A percentile compares a stretch with the other conserved stretches of the same genome.
phyloP scores from a whole-genome alignment of 2,797 vertebrate genomes.

The Rhinophrynus dorsalis region DNA sequence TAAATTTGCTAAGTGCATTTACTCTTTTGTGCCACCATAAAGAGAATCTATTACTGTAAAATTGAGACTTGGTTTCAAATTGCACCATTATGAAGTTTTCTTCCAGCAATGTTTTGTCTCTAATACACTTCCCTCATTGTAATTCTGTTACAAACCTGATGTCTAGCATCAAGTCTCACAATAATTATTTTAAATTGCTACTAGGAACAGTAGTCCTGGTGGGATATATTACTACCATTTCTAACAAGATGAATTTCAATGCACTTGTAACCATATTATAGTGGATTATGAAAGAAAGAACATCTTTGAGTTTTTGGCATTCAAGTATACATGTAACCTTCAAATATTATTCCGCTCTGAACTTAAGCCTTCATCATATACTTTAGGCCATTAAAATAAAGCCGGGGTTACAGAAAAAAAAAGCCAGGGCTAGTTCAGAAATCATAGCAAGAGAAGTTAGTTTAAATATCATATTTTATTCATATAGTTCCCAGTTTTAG shows the following conservation, averaged over 20 bases:
- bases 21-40: slow-evolving; percentile 80
- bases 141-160: slow-evolving; percentile 87
- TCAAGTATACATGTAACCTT: slow-evolving; percentile 66
- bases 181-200: slow-evolving; percentile 98
- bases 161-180: slow-evolving; percentile 93
- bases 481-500: slow-evolving; percentile 46
- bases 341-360: slow-evolving; percentile 63
- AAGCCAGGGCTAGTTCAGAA: slow-evolving; percentile 25
- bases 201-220: slow-evolving; percentile 88
- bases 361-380: slow-evolving; percentile 58
- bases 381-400: slow-evolving; percentile 57
- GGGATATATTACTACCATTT: slow-evolving; percentile 91
- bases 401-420: slow-evolving; percentile 54
- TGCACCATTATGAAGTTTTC: slow-evolving; percentile 84
- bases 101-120: slow-evolving; percentile 83
- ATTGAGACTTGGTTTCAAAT: slow-evolving; percentile 84
- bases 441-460: slow-evolving; percentile 40
- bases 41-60: slow-evolving; percentile 83
- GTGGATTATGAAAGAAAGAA: slow-evolving; percentile 75
- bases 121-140: slow-evolving; percentile 86
- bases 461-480: slow-evolving; percentile 51
- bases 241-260: slow-evolving; percentile 91
- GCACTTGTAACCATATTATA: slow-evolving; percentile 78
- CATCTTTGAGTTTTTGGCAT: slow-evolving; percentile 69
- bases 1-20: slow-evolving; percentile 83